A percentile compares a stretch with the other conserved stretches of the same genome.
These are phyloP conservation scores for Lithobates pipiens DNA, from an alignment of 2,797 vertebrate genomes.

Conservation along the genomic window DNA sequence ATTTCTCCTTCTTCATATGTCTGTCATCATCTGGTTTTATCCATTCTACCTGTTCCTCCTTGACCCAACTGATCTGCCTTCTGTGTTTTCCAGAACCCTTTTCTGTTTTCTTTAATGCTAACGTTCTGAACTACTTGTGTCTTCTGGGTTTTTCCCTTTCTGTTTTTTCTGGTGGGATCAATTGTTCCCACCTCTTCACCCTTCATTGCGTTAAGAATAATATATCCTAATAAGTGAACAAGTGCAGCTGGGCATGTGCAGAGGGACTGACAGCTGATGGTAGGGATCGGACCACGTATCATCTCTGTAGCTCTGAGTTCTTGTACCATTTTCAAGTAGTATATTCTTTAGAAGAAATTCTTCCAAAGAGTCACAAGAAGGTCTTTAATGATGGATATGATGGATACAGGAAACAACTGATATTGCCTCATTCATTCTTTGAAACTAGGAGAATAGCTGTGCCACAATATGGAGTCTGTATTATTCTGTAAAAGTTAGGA, in stretches of 20 bases:
- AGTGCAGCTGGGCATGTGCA: slow-evolving; percentile 3
- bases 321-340: neutral
- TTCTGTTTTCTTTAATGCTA: slow-evolving; percentile 57
- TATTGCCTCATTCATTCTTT: neutral
- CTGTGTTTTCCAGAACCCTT: slow-evolving; percentile 60
- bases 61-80: slow-evolving; percentile 67
- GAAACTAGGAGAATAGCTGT: neutral
- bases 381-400: neutral
- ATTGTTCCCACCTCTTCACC: neutral
- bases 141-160: neutral
- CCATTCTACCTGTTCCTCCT: slow-evolving; percentile 62
- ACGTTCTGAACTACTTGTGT: neutral
- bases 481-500: neutral
- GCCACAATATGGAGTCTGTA: neutral
- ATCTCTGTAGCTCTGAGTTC: neutral
- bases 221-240: slow-evolving; percentile 16
- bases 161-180: neutral
- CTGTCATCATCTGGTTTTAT: neutral
- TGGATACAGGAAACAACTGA: neutral
- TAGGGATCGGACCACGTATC: neutral
- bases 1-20: neutral
- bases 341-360: neutral
- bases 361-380: neutral
- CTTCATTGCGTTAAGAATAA: neutral
- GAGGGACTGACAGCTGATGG: neutral